Conservation (phyloP, 2,113 vertebrate genomes). For the Hippocampus abdominalis region DNA sequence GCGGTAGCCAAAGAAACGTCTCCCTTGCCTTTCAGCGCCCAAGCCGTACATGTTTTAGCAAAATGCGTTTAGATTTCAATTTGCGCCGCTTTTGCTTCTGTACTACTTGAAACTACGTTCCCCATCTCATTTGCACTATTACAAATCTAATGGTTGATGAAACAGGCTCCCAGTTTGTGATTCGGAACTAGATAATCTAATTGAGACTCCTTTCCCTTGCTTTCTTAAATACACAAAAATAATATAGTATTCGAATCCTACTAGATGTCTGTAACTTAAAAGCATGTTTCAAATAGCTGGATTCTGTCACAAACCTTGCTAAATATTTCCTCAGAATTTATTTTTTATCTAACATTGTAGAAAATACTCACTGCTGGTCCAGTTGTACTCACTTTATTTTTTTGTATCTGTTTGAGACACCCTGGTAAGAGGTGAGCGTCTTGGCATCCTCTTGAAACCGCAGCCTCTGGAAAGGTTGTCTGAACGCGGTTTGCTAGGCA, state of each 20-base stretch:
- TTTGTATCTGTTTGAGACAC: conserved; percentile 79
- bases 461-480: conserved; percentile 82
- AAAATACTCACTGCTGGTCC: conserved; percentile 97
- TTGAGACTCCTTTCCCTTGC: conserved; percentile 17
- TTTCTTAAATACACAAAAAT: conserved; percentile 27
- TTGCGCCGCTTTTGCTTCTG: conserved; percentile 56
- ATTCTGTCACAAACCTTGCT: conserved; percentile 91
- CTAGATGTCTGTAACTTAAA: conserved; percentile 32
- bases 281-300: conserved; percentile 94
- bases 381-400: conserved; percentile 87
- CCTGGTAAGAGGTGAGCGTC: conserved; percentile 58
- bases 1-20: conserved; percentile 59
- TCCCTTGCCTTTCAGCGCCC: conserved; percentile 31
- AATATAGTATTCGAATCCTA: conserved; percentile 48
- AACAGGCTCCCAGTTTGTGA: conserved; percentile 38
- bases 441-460: conserved; percentile 68
- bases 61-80: conserved; percentile 18
- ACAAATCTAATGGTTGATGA: conserved; percentile 26
- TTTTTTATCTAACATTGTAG: conserved; percentile 88
- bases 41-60: conserved; percentile 54
- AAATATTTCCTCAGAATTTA: conserved; percentile 83
- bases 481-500: conserved; percentile 52
- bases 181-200: conserved; percentile 28
- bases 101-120: conserved; percentile 83
- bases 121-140: conserved; percentile 85